Evolutionary conservation across 2,797 vertebrate genomes (phyloP).

Genomic region (Cyprinella venusta): DNA sequence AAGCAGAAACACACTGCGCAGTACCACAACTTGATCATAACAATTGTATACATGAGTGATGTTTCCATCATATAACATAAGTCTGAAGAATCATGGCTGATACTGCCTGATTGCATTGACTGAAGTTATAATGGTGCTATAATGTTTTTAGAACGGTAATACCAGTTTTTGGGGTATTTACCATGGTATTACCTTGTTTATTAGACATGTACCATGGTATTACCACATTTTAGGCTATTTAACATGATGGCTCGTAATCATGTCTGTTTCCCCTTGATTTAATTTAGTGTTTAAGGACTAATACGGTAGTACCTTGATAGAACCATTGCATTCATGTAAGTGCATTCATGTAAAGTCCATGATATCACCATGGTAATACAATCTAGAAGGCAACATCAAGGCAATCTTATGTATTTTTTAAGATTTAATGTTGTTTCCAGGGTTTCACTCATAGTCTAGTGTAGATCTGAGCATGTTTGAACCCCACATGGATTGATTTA

Average conservation of each 20-base stretch:
- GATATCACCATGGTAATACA: neutral
- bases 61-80: neutral
- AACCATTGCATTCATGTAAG: too few relatives aligned
- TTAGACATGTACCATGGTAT: neutral
- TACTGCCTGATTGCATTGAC: neutral
- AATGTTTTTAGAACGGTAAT: neutral
- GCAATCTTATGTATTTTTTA: neutral
- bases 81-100: neutral
- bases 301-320: too few relatives aligned
- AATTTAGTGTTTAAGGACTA: neutral
- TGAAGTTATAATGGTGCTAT: neutral
- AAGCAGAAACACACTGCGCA: neutral
- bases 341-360: neutral
- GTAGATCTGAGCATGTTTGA: neutral
- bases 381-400: neutral
- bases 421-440: neutral
- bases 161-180: neutral
- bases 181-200: neutral
- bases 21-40: constrained; percentile 23
- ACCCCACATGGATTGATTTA: neutral
- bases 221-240: neutral
- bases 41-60: neutral
- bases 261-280: neutral
- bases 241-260: neutral
- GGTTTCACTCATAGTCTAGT: neutral